Conservation (phyloP, 1,140 invertebrate genomes). For the Pinna nobilis region DNA sequence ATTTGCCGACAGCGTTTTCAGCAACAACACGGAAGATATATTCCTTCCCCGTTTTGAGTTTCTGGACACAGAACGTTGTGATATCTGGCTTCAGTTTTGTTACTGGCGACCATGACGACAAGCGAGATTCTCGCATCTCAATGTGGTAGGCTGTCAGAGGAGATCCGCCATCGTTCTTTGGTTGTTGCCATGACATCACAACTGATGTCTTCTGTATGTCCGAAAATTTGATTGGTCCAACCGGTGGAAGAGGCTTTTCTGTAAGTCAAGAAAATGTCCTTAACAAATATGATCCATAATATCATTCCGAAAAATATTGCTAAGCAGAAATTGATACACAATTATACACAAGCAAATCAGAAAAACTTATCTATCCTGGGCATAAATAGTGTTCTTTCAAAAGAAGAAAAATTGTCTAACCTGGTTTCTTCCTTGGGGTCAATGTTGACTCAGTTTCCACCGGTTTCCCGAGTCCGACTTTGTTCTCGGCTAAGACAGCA, state of each 20-base stretch:
- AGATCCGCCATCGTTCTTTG: constrained; percentile 90
- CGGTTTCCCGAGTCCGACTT: constrained; percentile 93
- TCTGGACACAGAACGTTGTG: constrained; percentile 48
- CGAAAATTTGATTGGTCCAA: constrained; percentile 78
- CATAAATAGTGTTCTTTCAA: too few relatives aligned
- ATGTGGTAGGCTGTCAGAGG: constrained; percentile 96
- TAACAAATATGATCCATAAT: too few relatives aligned
- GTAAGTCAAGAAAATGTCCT: neutral
- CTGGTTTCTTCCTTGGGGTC: constrained; percentile 69
- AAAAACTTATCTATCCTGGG: too few relatives aligned
- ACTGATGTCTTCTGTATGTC: constrained; percentile 94
- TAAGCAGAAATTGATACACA: too few relatives aligned
- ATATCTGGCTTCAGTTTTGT: constrained; percentile 39
- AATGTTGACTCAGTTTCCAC: constrained; percentile 91
- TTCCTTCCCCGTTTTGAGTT: constrained; percentile 88
- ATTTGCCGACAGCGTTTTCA: constrained; percentile 95
- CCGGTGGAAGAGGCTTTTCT: constrained; percentile 18
- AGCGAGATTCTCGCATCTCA: constrained; percentile 79
- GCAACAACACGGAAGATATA: constrained; percentile 96
- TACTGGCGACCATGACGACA: constrained; percentile 30
- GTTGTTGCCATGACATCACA: constrained; percentile 91
- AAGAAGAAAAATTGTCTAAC: too few relatives aligned
- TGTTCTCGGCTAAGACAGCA: constrained; percentile 94
- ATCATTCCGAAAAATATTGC: too few relatives aligned
- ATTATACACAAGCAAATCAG: too few relatives aligned